Conservation (phyloP, 2,113 vertebrate species). For the Corydoras maculifer region DNA sequence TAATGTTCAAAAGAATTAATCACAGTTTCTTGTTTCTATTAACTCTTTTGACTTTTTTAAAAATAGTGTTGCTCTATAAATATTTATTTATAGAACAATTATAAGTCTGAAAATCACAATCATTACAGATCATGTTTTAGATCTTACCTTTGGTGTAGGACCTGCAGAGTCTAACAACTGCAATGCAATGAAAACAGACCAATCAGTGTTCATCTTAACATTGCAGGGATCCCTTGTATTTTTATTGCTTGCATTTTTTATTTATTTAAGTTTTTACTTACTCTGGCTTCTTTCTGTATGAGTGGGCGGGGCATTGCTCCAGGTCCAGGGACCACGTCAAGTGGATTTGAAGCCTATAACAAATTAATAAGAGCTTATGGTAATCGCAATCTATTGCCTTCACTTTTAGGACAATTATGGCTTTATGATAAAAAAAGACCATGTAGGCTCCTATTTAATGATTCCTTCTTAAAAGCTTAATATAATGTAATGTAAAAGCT, state of each 20-base stretch:
- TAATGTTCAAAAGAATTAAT: no score
- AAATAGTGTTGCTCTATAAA: no score
- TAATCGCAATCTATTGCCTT: neutral
- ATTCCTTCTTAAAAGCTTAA: neutral
- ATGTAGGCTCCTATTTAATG: neutral
- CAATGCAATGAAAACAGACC: slow-evolving; percentile 1
- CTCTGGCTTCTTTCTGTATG: slow-evolving; percentile 79
- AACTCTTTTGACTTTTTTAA: no score
- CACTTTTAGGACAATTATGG: no score
- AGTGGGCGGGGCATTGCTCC: slow-evolving; percentile 77
- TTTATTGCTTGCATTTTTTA: no score
- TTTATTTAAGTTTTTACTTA: slow-evolving; percentile 54
- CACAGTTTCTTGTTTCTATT: no score
- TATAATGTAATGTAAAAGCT: neutral
- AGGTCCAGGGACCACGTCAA: slow-evolving; percentile 75
- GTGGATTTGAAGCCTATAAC: slow-evolving; percentile 74
- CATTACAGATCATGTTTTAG: neutral
- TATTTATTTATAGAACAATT: no score
- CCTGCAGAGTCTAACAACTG: slow-evolving; percentile 38
- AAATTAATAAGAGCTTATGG: neutral
- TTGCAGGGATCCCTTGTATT: neutral
- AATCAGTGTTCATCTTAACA: neutral
- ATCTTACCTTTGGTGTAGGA: slow-evolving; percentile 40
- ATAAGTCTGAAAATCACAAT: no score
- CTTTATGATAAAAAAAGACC: no score